These are phyloP conservation scores for Drosophila barbarae DNA, from an alignment of 2,888 invertebrate genomes.

Conservation along the genomic window DNA sequence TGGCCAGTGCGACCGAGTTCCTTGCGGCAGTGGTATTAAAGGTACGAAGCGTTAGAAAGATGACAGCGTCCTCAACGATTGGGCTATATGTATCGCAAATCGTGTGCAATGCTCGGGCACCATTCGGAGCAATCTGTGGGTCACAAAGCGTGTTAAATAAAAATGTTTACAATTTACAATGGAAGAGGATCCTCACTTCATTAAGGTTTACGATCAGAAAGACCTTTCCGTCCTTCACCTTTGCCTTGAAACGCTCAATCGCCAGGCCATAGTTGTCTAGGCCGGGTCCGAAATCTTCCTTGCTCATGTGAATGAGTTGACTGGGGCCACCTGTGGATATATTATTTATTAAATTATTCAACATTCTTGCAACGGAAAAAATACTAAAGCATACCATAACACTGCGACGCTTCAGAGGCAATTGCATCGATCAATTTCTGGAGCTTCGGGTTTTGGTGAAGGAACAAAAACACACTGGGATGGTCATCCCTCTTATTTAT, in stretches of 20 bases:
- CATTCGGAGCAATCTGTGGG: conserved; percentile 69
- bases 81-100: conserved; percentile 82
- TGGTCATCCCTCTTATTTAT: conserved; percentile 55
- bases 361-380: neutral
- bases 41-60: conserved; percentile 78
- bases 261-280: conserved; percentile 71
- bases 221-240: conserved; percentile 71
- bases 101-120: conserved; percentile 81
- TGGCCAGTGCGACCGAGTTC: conserved; percentile 56
- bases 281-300: conserved; percentile 60
- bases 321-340: conserved; percentile 44
- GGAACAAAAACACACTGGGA: conserved; percentile 72
- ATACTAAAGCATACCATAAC: conserved; percentile 66
- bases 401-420: conserved; percentile 61
- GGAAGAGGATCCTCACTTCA: conserved; percentile 54
- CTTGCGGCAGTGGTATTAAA: conserved; percentile 23
- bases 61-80: conserved; percentile 78
- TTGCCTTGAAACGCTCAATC: conserved; percentile 70
- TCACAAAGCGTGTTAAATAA: no score
- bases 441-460: conserved; percentile 49
- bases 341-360: neutral
- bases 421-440: conserved; percentile 60
- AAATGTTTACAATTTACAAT: no score
- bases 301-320: conserved; percentile 56
- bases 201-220: conserved; percentile 75